Evolutionary conservation across 1,140 invertebrate genomes (phyloP), one percentile per base, ranked within the genome.

Genomic region (Hypsibius dujardini): DNA sequence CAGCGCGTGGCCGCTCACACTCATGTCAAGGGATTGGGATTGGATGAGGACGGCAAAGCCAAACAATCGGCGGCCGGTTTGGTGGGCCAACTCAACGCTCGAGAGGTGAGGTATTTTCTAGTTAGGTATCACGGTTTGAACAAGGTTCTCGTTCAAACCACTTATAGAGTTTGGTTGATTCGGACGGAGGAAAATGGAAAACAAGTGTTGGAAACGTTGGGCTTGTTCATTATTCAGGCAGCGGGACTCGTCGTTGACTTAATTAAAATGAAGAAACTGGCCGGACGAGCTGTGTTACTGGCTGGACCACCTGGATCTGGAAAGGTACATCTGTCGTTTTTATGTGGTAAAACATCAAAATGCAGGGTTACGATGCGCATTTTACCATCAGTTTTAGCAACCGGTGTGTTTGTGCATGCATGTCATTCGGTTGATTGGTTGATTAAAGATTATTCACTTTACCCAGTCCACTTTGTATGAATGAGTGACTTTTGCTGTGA

Each of bases 231-330:
- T 56, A 2, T 59, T 72, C 72, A 94, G 91, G 95, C 95, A 74
- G 93, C 92, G 71, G 95, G 95, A 45, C 86, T 98, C 71, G 87
- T 98, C 1, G 92, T 98, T 0, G 95, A 99, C 76, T 87, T 99
- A 83, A 97, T 99, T 70, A 88, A 87, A 77, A 86, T 87, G 3
- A 98, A 98, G 80, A 97, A 94, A 79, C 98, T 99, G 94, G 90
- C 96, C 72, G 96, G 96, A 0, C 80, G 95, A 76, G 95, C 95
- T 45, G 84, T 98, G 14, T 80, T 99, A 1, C 80, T 99, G 69
- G 95, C 95, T 59, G 96, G 96, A 0, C 95, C 95, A 56, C 95
- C 95, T 12, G 96, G 95, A 15, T 98, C 96, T 2, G 96, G 95
- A 46, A 98, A 98, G 77, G 81, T 81, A 76, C 70, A 3, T 69